Evolutionary conservation across 1,140 invertebrate species (phyloP), one percentile per base, ranked within the genome.

Genomic region (Caenorhabditis briggsae): DNA sequence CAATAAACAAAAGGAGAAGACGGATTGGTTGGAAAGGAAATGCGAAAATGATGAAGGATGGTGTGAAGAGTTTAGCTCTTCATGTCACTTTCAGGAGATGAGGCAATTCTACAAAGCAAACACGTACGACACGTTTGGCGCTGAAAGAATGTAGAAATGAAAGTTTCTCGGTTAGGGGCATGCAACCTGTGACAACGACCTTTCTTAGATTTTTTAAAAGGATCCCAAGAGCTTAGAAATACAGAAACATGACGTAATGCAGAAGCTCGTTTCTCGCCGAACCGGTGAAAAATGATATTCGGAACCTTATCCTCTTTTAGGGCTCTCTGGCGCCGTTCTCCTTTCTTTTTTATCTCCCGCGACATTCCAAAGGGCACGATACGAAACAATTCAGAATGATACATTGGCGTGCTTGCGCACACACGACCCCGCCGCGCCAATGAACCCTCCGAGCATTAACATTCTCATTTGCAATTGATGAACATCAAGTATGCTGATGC

Each of bases 381-480:
- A 78, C 70, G 46, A 48, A 78, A 78, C 70, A 48, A 78, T 78
- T 48, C 70, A 48, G 70, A 78, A 78, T 78, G 70, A 78, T 78
- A 78, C 70, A 78, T 78, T 78, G 70, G 70, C 70, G 70, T 78
- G 70, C 23, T 46, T 33, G 33, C 33, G 33, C 33, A 33, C 33
- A 33, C 33, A 33, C 33, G 33, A 33, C 33, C 70, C 23, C 70
- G 46, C 70, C 70, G 70, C 70, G 70, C 70, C 70, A 78, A 53
- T 78, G 70, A 78, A 78, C 70, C 70, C 43, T 46, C 70, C 43
- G 46, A 78, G 46, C 70, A 78, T 78, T 78, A 78, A 78, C 70
- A 50, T 78, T 78, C 70, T 78, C 70, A 78, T 78, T 78, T 78
- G 70, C 70, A 78, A 78, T 78, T 78, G 70, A 78, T 78, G 70